A percentile compares a stretch with the other conserved stretches of the same genome.
These are phyloP conservation scores for Bubo scandiacus DNA, from an alignment of 2,113 vertebrate species.

Conservation along the genomic window DNA sequence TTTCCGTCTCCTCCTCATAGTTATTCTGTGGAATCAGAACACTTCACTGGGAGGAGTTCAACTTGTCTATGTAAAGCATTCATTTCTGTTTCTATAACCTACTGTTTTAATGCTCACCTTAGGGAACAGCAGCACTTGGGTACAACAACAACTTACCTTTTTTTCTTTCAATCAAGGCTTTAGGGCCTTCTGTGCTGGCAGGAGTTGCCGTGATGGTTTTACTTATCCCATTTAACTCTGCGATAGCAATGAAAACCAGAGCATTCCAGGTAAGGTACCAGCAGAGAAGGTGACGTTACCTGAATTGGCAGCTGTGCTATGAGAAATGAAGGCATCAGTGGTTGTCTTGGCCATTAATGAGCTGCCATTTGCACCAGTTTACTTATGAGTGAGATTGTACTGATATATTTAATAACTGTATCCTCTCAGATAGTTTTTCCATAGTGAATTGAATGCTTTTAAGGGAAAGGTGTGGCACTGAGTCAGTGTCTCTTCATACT, in stretches of 20 bases:
- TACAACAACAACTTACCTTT: not conserved
- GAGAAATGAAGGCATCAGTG: not conserved
- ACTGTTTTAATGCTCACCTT: not conserved
- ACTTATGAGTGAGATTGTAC: not conserved
- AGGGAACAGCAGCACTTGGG: not conserved
- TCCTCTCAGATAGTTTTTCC: not conserved
- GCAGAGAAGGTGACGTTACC: not conserved
- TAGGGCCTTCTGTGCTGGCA: conserved; percentile 89
- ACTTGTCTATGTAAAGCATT: not conserved
- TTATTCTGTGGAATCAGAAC: not conserved
- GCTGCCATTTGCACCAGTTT: not conserved
- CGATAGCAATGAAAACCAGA: conserved; percentile 89
- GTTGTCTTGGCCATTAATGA: not conserved
- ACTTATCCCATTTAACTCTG: conserved; percentile 91
- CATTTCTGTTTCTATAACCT: not conserved
- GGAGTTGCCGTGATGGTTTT: conserved; percentile 92
- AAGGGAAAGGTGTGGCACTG: not conserved
- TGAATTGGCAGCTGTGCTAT: not conserved
- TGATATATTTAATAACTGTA: not conserved
- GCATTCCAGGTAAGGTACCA: conserved; percentile 82
- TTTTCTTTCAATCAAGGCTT: conserved; percentile 70
- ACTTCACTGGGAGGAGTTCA: not conserved
- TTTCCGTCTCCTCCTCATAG: not conserved
- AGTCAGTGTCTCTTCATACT: not conserved
- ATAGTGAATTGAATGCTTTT: not conserved